Evolutionary conservation across 2,888 invertebrate genomes (phyloP), one percentile per base, ranked within the genome.

Genomic region (Cynaeus angustus): DNA sequence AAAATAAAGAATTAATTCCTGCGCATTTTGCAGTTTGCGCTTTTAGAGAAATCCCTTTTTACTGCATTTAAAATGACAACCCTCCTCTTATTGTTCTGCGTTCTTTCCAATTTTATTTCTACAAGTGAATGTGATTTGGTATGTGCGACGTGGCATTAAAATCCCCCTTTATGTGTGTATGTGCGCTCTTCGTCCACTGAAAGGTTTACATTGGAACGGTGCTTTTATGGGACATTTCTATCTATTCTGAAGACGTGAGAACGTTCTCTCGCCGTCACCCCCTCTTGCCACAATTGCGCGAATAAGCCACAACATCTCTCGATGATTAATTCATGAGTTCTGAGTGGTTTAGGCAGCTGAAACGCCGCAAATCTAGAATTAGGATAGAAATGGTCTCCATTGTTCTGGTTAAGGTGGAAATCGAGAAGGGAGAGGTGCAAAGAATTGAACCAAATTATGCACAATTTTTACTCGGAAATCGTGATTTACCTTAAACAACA

Each of bases 261-360:
- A 75, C 52, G 46, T 52, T 65, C 52, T 55, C 70, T 58, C 64
- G 37, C 43, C 55, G 45, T 50, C 66, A 53, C 55, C 55, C 43
- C 50, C 26, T 50, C 48, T 37, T 62, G 59, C 64, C 70, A 72
- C 72, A 72, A 70, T 72, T 72, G 72, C 74, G 69, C 74, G 80
- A 81, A 80, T 82, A 81, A 82, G 80, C 82, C 82, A 81, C 82
- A 83, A 82, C 83, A 83, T 81, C 82, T 80, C 79, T 74, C 77
- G 80, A 83, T 83, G 83, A 83, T 83, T 83, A 83, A 83, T 83
- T 83, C 83, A 83, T 83, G 83, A 83, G 82, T 77, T 77, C 77
- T 79, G 82, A 82, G 82, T 82, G 83, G 82, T 82, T 83, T 82
- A 81, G 82, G 81, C 80, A 75, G 79, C 79, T 78, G 79, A 76